Evolutionary conservation across 2,888 invertebrate genomes (phyloP).

Genomic region (Chrysomela aeneicollis): DNA sequence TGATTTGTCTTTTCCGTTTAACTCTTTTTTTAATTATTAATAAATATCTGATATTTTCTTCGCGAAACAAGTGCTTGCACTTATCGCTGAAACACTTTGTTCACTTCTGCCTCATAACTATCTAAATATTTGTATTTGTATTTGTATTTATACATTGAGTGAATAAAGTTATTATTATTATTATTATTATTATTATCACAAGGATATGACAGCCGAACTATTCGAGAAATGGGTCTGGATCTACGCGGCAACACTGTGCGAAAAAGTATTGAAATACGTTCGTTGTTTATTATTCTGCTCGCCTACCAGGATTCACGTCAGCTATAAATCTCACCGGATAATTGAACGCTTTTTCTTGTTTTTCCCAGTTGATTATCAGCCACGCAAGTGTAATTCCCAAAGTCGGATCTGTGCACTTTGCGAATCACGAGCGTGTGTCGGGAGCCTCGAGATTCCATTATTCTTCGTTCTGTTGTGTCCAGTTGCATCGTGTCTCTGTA

Average conservation of each 20-base stretch:
- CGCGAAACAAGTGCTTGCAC: no score
- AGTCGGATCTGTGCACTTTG: conserved; percentile 73
- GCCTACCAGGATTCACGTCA: conserved; percentile 19
- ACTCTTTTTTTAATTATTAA: no score
- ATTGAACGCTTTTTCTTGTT: conserved; percentile 70
- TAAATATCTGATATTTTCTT: no score
- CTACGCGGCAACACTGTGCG: conserved; percentile 4
- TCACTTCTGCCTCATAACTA: no score
- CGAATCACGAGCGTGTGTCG: conserved; percentile 73
- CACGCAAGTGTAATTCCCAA: conserved; percentile 75
- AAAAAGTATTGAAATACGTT: conserved; percentile 39
- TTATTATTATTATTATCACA: no score
- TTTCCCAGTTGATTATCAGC: conserved; percentile 75
- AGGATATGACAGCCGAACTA: no score
- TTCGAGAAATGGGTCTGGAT: no score
- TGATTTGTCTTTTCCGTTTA: no score
- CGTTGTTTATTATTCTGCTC: conserved; percentile 34
- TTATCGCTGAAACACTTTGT: no score
- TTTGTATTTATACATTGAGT: no score
- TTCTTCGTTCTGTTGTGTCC: conserved; percentile 72
- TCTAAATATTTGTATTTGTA: no score
- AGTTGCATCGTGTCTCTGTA: conserved; percentile 74
- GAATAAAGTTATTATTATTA: no score
- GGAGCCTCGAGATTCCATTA: conserved; percentile 73
- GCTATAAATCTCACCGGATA: conserved; percentile 65